phyloP scores from a whole-genome alignment of 2,113 vertebrate species.

The Pteruthius melanotis region DNA sequence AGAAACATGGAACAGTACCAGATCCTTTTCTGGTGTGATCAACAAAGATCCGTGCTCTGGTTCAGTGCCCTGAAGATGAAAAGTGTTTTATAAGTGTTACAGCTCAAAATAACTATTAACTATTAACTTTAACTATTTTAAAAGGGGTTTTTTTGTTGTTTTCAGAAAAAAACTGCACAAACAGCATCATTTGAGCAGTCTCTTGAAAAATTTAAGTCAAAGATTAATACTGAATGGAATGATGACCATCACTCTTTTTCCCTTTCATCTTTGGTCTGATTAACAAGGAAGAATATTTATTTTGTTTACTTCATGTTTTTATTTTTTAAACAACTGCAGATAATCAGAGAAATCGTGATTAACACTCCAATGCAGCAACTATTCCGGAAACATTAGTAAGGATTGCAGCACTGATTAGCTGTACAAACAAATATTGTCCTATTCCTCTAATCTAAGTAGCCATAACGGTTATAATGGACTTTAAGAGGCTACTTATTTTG shows the following conservation, averaged over 20 bases:
- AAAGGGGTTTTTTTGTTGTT: neutral
- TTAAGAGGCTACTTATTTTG: slow-evolving; percentile 3
- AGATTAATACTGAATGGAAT: neutral
- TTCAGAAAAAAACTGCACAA: neutral
- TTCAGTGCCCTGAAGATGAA: neutral
- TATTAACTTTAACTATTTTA: neutral
- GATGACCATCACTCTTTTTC: neutral
- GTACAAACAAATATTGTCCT: neutral
- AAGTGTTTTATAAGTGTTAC: neutral
- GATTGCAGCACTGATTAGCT: slow-evolving; percentile 4
- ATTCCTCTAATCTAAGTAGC: neutral
- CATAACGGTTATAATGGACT: neutral
- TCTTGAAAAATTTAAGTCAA: neutral
- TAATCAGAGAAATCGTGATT: neutral
- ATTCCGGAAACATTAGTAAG: neutral
- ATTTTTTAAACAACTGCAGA: neutral
- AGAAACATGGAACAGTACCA: neutral
- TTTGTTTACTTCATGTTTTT: neutral
- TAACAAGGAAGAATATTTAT: neutral
- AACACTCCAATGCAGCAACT: neutral
- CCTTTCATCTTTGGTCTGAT: neutral
- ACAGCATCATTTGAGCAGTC: neutral
- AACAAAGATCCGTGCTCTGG: neutral
- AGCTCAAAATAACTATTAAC: neutral
- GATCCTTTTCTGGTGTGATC: neutral